A percentile compares a stretch with the other conserved stretches of the same genome.
Conservation (phyloP, 2,797 vertebrate species). For the Oreortyx pictus region DNA sequence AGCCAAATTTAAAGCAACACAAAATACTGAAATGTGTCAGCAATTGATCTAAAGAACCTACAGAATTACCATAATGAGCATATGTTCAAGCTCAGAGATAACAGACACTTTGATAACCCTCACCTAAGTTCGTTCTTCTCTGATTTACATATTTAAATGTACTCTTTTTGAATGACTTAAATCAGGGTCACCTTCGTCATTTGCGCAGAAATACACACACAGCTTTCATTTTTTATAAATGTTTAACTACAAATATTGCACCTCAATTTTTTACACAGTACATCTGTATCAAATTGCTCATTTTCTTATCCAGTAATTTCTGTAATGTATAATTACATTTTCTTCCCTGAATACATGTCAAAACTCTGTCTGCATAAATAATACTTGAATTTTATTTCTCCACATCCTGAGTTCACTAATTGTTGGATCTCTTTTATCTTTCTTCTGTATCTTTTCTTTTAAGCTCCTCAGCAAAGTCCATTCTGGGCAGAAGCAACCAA, state of each 20-base stretch:
- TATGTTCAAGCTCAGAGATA: conserved; percentile 53
- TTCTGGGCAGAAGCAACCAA: background rate
- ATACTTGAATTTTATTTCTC: background rate
- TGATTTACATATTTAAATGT: conserved; percentile 45
- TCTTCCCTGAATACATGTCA: background rate
- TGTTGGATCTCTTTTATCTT: background rate
- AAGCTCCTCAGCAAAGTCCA: background rate
- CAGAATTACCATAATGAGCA: conserved; percentile 39
- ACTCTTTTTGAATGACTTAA: background rate
- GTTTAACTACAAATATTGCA: conserved; percentile 27
- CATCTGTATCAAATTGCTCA: background rate
- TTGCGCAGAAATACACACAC: background rate
- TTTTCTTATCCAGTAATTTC: conserved; percentile 4
- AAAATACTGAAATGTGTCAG: background rate
- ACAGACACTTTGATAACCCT: conserved; percentile 49
- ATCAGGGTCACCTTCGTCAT: conserved; percentile 31
- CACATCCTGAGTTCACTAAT: background rate
- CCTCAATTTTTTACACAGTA: background rate
- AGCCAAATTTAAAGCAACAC: background rate
- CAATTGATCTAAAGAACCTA: background rate
- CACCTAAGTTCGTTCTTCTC: conserved; percentile 25
- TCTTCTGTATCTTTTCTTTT: background rate
- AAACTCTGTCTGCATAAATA: background rate
- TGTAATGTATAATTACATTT: background rate
- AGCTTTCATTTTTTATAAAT: conserved; percentile 22